Conservation (phyloP, 2,888 invertebrate species). For the Halictus quadricinctus region DNA sequence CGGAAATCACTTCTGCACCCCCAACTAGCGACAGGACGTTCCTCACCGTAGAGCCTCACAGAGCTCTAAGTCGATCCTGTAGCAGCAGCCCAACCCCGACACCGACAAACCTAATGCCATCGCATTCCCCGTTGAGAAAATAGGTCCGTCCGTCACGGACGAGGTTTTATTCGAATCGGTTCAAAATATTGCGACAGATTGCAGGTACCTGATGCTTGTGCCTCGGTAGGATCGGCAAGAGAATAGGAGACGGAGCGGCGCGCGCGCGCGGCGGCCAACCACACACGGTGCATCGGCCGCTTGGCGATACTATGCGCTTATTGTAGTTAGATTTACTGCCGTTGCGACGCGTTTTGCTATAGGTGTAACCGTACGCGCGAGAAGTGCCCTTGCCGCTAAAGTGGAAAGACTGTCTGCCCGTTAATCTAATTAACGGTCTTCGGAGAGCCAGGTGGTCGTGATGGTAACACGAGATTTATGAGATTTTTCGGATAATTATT, state of each 20-base stretch:
- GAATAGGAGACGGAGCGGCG: neutral
- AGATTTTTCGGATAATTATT: neutral
- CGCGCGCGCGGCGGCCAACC: neutral
- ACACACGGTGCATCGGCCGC: neutral
- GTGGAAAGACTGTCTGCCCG: neutral
- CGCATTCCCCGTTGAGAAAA: constrained; percentile 56
- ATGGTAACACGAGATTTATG: neutral
- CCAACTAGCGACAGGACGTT: constrained; percentile 73
- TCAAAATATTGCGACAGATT: constrained; percentile 4
- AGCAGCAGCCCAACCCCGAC: constrained; percentile 83
- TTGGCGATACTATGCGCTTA: constrained; percentile 19
- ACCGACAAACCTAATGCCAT: constrained; percentile 57
- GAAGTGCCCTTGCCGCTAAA: constrained; percentile 36
- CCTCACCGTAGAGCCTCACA: constrained; percentile 77
- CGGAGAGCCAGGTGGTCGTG: neutral
- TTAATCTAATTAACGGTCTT: neutral
- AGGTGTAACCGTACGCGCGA: constrained; percentile 26
- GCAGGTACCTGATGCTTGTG: constrained; percentile 67
- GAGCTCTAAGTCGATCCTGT: constrained; percentile 82
- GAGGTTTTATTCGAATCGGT: neutral
- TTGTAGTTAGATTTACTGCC: constrained; percentile 52
- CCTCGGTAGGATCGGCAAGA: constrained; percentile 52
- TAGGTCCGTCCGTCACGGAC: constrained; percentile 28
- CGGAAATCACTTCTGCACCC: constrained; percentile 72
- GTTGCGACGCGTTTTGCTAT: constrained; percentile 40